Evolutionary conservation across 2,797 vertebrate genomes (phyloP), one percentile per base, ranked within the genome.

Genomic region (Syndactyla subalaris): DNA sequence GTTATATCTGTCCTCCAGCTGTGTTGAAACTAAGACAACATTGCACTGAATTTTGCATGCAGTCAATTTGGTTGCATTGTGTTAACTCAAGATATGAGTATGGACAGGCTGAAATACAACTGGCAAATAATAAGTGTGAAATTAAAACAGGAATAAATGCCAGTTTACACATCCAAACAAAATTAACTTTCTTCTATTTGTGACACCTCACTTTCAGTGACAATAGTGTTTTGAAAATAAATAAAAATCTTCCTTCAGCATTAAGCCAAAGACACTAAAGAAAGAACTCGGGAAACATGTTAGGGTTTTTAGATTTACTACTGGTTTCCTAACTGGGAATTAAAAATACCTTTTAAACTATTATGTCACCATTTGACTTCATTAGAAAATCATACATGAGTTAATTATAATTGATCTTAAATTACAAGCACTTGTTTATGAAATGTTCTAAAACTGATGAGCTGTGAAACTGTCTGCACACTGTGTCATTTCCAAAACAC

Each of bases 341-440:
- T 90, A 87, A 92, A 81, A 89, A 85, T 87, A 79, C 32, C 4
- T 93, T 93, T 88, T 46, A 75, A 93, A 58, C 88, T 32, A 93
- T 94, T 91, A 92, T 94, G 85, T 96, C 57, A 91, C 91, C 78
- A 75, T 87, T 93, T 95, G 62, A 78, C 72, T 97, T 94, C 57
- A 92, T 97, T 95, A 89, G 85, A 95, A 95, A 95, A 96, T 93
- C 82, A 88, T 88, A 73, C 43, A 94, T 78, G 75, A 79, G 46
- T 92, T 73, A 85, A 66, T 92, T 74, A 75, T 91, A 96, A 97
- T 88, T 93, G 70, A 85, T 86, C 52, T 88, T 95, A 91, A 95
- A 96, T 95, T 90, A 89, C 48, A 92, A 95, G 29, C 59, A 62
- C 45, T 97, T 95, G 49, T 95, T 96, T 95, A 81, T 95, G 94